These are phyloP conservation scores for Psix sp. DNA, from an alignment of 1,140 invertebrate genomes.

Conservation along the genomic window DNA sequence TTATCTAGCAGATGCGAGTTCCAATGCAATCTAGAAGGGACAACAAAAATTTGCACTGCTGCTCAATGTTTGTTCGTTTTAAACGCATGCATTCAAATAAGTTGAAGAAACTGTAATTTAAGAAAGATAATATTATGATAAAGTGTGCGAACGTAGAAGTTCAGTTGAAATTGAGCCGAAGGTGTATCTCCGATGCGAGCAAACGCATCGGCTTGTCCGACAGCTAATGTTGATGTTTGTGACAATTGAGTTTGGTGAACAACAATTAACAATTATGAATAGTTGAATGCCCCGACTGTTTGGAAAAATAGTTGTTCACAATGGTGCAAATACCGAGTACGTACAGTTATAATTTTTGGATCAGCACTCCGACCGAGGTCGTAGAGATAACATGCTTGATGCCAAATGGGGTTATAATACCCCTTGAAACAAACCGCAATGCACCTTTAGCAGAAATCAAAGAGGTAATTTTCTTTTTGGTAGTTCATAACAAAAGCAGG, in stretches of 20 bases:
- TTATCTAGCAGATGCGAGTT: too few relatives aligned
- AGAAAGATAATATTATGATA: too few relatives aligned
- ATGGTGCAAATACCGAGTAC: constrained; percentile 82
- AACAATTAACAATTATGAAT: too few relatives aligned
- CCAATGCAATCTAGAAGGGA: neutral
- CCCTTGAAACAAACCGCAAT: constrained; percentile 83
- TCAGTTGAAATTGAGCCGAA: too few relatives aligned
- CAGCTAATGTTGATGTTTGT: too few relatives aligned
- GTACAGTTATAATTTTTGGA: constrained; percentile 82
- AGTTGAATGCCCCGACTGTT: too few relatives aligned
- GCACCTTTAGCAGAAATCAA: constrained; percentile 89
- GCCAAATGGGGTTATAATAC: constrained; percentile 89
- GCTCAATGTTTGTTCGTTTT: neutral
- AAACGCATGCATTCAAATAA: neutral
- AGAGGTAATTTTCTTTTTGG: constrained; percentile 79
- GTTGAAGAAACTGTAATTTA: neutral
- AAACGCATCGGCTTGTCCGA: too few relatives aligned
- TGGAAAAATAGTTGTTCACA: constrained; percentile 67
- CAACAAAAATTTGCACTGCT: neutral
- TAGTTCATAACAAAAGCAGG: too few relatives aligned
- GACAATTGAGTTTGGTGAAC: too few relatives aligned
- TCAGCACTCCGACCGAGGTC: constrained; percentile 78
- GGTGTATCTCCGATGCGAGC: too few relatives aligned
- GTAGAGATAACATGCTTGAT: constrained; percentile 88
- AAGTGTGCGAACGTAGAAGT: too few relatives aligned